These are phyloP conservation scores for Trachythela sp. DNA, from an alignment of 64 coral and sea anemone species.

Conservation along the genomic window DNA sequence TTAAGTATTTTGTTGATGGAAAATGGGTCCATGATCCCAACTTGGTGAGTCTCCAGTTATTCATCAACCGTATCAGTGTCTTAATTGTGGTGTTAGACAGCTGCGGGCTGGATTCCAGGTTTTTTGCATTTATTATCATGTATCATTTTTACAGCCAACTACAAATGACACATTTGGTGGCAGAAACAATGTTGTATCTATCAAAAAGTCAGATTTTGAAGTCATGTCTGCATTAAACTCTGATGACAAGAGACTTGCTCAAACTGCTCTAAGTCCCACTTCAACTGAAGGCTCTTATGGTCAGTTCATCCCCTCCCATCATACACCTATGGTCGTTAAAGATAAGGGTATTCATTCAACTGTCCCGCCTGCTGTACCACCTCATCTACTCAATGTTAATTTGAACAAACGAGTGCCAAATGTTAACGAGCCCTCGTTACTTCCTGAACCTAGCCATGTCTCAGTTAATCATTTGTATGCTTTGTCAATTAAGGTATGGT, in stretches of 20 bases:
- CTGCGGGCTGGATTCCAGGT: no score
- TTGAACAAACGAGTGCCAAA: slow-evolving; percentile 88
- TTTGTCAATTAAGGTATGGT: slow-evolving; percentile 87
- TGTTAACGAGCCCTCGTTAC: slow-evolving; percentile 79
- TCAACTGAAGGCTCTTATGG: slow-evolving; percentile 75
- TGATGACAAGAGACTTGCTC: slow-evolving; percentile 51
- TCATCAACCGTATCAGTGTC: no score
- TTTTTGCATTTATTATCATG: background rate
- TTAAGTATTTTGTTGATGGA: slow-evolving; percentile 94
- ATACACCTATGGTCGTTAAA: slow-evolving; percentile 81
- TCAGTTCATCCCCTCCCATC: slow-evolving; percentile 90
- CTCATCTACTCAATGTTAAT: slow-evolving; percentile 94
- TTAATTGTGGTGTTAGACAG: no score
- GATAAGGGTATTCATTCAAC: slow-evolving; percentile 78
- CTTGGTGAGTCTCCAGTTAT: slow-evolving; percentile 69
- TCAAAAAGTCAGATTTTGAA: slow-evolving; percentile 90
- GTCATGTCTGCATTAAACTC: slow-evolving; percentile 83
- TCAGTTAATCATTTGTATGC: slow-evolving; percentile 99
- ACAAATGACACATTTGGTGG: slow-evolving; percentile 96
- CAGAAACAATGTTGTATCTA: slow-evolving; percentile 77
- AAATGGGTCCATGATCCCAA: slow-evolving; percentile 97
- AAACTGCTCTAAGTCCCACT: background rate
- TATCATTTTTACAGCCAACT: slow-evolving; percentile 55
- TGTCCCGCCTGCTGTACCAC: slow-evolving; percentile 90
- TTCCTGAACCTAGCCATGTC: slow-evolving; percentile 90